These are phyloP conservation scores for Frankliniella intonsa DNA, from an alignment of 2,888 invertebrate genomes.

Conservation along the genomic window DNA sequence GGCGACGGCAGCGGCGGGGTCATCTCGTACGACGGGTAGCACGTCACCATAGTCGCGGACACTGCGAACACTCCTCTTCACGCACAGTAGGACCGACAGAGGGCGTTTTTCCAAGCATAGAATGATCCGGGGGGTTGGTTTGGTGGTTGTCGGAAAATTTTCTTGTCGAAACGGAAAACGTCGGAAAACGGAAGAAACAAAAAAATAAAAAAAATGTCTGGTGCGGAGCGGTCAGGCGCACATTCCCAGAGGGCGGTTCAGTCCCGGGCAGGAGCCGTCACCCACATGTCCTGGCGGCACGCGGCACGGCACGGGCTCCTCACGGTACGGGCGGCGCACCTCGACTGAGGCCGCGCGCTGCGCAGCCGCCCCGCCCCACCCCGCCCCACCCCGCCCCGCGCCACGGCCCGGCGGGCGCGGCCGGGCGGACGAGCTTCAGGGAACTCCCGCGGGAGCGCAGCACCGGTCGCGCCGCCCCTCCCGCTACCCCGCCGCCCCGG, in stretches of 20 bases:
- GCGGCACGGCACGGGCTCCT: neutral
- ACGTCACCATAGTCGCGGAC: neutral
- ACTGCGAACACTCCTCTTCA: neutral
- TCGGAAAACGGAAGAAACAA: neutral
- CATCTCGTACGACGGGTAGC: slow-evolving; percentile 18
- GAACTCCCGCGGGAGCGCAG: slow-evolving; percentile 20
- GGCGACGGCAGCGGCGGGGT: slow-evolving; percentile 1
- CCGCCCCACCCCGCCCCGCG: no score
- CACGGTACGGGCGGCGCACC: neutral
- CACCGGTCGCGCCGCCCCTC: neutral
- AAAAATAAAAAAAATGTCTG: neutral
- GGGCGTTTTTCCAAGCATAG: neutral
- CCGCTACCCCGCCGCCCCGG: neutral
- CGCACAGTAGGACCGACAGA: neutral
- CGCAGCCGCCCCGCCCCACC: neutral
- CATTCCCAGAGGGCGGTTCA: slow-evolving; percentile 12
- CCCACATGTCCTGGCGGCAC: neutral
- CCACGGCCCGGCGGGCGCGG: neutral
- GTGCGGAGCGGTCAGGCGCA: neutral
- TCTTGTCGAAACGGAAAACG: neutral
- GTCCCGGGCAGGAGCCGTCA: neutral
- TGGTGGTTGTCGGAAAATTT: neutral
- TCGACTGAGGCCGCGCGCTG: slow-evolving; percentile 4
- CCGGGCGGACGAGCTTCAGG: neutral
- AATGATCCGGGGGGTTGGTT: neutral